Evolutionary conservation across 2,113 vertebrate genomes (phyloP).

Genomic region (Gavialis gangeticus): DNA sequence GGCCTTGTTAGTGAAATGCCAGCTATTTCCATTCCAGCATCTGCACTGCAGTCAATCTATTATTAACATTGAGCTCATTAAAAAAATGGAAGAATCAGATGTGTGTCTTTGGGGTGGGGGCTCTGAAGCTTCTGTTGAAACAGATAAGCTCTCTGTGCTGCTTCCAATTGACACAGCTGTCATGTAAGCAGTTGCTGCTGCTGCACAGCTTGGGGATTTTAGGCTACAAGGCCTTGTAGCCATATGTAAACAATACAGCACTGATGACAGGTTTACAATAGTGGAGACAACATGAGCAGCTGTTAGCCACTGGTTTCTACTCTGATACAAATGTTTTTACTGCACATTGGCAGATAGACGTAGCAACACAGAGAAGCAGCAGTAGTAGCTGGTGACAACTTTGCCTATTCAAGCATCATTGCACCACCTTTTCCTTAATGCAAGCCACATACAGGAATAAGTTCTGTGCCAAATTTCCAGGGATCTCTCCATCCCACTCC

Average conservation of each 20-base stretch:
- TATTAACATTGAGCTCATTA: slow-evolving; percentile 81
- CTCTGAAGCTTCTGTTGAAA: slow-evolving; percentile 57
- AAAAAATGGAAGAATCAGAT: slow-evolving; percentile 76
- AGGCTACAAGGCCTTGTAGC: slow-evolving; percentile 75
- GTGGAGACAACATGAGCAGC: slow-evolving; percentile 74
- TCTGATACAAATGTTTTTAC: slow-evolving; percentile 68
- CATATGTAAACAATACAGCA: slow-evolving; percentile 80
- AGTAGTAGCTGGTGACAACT: rapidly evolving
- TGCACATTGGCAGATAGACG: slow-evolving; percentile 35
- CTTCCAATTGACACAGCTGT: slow-evolving; percentile 82
- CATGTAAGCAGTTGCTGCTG: slow-evolving; percentile 65
- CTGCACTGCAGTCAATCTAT: slow-evolving; percentile 82
- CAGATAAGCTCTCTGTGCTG: slow-evolving; percentile 67
- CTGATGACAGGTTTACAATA: slow-evolving; percentile 81
- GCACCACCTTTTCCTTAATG: neutral
- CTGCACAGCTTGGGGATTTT: slow-evolving; percentile 57
- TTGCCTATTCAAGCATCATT: neutral
- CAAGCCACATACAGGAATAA: rapidly evolving
- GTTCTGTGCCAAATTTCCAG: neutral
- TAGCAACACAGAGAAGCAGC: neutral
- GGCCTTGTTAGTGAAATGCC: slow-evolving; percentile 80
- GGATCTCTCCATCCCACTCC: neutral
- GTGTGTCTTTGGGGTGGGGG: slow-evolving; percentile 67
- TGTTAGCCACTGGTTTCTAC: slow-evolving; percentile 74
- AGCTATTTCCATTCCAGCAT: slow-evolving; percentile 80